Conservation (phyloP, 2,113 vertebrate species). For the Alligator mississippiensis region DNA sequence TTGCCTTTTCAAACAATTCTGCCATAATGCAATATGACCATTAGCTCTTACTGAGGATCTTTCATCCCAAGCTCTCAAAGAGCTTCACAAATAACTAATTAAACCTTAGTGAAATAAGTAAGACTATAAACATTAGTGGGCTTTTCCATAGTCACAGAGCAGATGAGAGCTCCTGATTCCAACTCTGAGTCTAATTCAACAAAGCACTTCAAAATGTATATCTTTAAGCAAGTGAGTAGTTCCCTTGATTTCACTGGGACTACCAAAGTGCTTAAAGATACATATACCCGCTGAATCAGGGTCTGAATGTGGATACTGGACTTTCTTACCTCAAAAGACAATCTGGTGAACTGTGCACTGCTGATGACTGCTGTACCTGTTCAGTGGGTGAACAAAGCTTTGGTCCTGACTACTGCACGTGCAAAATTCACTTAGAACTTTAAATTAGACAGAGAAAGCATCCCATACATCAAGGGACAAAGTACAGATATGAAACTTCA, state of each 20-base stretch:
- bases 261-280: background rate
- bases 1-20: background rate
- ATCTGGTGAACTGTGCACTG: accelerated
- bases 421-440: background rate
- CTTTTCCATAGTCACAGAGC: background rate
- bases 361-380: background rate
- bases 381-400: background rate
- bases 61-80: background rate
- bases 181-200: background rate
- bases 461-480: background rate
- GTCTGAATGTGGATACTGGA: background rate
- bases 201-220: background rate
- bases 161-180: background rate
- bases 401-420: background rate
- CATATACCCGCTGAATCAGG: background rate
- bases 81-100: background rate
- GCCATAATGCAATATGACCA: background rate
- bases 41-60: background rate
- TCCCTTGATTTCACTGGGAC: background rate
- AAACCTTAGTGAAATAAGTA: background rate
- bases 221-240: background rate
- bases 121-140: background rate
- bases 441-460: background rate
- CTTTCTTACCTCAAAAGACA: background rate
- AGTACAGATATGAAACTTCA: background rate